Evolutionary conservation across 2,888 invertebrate genomes (phyloP).

Genomic region (Clepsis dumicolana): DNA sequence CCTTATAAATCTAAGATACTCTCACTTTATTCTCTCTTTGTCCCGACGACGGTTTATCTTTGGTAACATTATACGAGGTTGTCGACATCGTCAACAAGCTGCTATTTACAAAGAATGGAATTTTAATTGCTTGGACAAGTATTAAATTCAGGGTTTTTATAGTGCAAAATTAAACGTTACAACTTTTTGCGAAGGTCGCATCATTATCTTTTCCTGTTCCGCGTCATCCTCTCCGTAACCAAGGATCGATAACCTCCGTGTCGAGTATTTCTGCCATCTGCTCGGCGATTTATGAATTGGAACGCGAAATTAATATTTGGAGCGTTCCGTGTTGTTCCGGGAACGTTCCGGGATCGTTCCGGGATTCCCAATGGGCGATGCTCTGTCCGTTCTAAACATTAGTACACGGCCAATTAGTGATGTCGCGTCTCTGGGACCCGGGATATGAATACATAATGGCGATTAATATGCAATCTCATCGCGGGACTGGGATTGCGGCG

Average conservation of each 20-base stretch:
- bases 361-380: slow-evolving; percentile 30
- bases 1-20: slow-evolving; percentile 5
- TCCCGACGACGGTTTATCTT: slow-evolving; percentile 7
- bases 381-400: slow-evolving; percentile 36
- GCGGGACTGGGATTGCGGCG: slow-evolving; percentile 30
- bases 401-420: slow-evolving; percentile 43
- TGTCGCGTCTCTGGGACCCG: slow-evolving; percentile 34
- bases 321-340: slow-evolving; percentile 17
- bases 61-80: slow-evolving; percentile 13
- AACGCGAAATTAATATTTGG: slow-evolving; percentile 30
- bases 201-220: slow-evolving; percentile 15
- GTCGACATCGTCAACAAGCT: slow-evolving; percentile 4
- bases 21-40: not conserved
- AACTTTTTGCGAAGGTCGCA: slow-evolving; percentile 13
- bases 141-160: slow-evolving; percentile 22
- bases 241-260: slow-evolving; percentile 18
- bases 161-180: slow-evolving; percentile 8
- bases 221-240: slow-evolving; percentile 19
- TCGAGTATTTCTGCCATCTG: slow-evolving; percentile 9
- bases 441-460: slow-evolving; percentile 40
- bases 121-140: slow-evolving; percentile 22
- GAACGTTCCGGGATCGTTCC: slow-evolving; percentile 28
- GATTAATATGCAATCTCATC: slow-evolving; percentile 42
- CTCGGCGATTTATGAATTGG: slow-evolving; percentile 22
- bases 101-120: slow-evolving; percentile 11